Conservation (phyloP, 2,113 vertebrate species). For the Danionella cerebrum region DNA sequence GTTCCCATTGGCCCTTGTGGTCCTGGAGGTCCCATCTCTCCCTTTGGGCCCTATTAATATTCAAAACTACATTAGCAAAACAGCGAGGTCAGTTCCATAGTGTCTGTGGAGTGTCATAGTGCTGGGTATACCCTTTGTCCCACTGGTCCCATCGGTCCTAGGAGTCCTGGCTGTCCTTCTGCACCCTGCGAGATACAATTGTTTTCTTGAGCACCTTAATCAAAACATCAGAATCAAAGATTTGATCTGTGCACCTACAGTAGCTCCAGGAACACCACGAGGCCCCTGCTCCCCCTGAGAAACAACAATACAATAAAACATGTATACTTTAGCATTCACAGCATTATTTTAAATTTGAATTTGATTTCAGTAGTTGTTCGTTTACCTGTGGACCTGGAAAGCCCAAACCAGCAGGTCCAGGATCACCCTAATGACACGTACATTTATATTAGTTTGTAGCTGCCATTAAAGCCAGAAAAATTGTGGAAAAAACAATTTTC, state of each 20-base stretch:
- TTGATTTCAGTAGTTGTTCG: not conserved
- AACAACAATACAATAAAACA: slow-evolving; percentile 13
- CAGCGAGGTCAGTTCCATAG: not conserved
- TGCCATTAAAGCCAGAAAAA: too few species aligned
- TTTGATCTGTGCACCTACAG: slow-evolving; percentile 48
- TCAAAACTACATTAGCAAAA: not conserved
- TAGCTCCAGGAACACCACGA: slow-evolving; percentile 53
- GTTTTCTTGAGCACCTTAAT: not conserved
- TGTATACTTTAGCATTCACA: not conserved
- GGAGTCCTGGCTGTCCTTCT: slow-evolving; percentile 61
- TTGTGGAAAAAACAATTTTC: too few species aligned
- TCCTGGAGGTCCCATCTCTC: slow-evolving; percentile 68
- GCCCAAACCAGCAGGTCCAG: slow-evolving; percentile 52
- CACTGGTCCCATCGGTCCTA: slow-evolving; percentile 68
- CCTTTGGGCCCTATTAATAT: slow-evolving; percentile 55
- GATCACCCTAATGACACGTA: slow-evolving; percentile 49
- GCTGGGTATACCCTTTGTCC: slow-evolving; percentile 71
- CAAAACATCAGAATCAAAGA: not conserved
- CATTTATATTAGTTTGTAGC: too few species aligned
- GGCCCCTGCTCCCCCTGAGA: slow-evolving; percentile 60
- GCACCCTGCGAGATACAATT: slow-evolving; percentile 62
- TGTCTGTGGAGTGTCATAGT: not conserved
- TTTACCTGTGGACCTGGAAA: slow-evolving; percentile 55
- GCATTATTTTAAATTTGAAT: not conserved
- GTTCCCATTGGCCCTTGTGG: slow-evolving; percentile 66